Evolutionary conservation across 2,113 vertebrate genomes (phyloP).

Genomic region (Carettochelys insculpta): DNA sequence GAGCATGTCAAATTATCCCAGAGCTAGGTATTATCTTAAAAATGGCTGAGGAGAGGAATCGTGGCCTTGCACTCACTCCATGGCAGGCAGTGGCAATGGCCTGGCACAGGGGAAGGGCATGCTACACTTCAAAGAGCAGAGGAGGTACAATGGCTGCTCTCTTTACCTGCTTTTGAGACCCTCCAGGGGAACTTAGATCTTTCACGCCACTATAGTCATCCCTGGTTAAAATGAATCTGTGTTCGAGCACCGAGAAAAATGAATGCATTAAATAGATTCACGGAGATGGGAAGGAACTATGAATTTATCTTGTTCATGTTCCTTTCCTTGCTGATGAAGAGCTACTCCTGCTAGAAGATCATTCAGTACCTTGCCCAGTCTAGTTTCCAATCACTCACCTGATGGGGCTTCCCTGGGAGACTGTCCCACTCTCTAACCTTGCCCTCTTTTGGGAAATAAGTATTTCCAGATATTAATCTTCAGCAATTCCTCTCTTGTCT

Average conservation of each 20-base stretch:
- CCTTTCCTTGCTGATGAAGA: constrained; percentile 37
- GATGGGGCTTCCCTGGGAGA: constrained; percentile 53
- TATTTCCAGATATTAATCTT: constrained; percentile 15
- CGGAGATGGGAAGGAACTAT: constrained; percentile 12
- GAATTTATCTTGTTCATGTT: constrained; percentile 30
- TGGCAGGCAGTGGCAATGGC: background rate
- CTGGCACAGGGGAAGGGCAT: background rate
- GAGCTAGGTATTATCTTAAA: background rate
- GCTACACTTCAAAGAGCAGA: accelerated
- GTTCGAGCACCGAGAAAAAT: background rate
- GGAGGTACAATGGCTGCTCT: accelerated
- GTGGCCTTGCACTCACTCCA: accelerated
- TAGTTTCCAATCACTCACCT: constrained; percentile 39
- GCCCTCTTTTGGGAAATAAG: constrained; percentile 22
- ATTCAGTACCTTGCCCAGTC: constrained; percentile 50
- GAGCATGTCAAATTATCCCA: background rate
- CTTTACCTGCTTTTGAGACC: background rate
- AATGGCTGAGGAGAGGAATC: background rate
- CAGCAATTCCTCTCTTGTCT: background rate
- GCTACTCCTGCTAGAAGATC: constrained; percentile 26
- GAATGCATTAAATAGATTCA: constrained; percentile 28
- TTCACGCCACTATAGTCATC: background rate
- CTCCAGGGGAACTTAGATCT: background rate
- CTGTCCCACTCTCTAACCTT: background rate
- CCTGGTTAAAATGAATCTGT: background rate